Evolutionary conservation across 1,140 invertebrate species (phyloP), one percentile per base, ranked within the genome.

Genomic region (Zaprionus inermis): DNA sequence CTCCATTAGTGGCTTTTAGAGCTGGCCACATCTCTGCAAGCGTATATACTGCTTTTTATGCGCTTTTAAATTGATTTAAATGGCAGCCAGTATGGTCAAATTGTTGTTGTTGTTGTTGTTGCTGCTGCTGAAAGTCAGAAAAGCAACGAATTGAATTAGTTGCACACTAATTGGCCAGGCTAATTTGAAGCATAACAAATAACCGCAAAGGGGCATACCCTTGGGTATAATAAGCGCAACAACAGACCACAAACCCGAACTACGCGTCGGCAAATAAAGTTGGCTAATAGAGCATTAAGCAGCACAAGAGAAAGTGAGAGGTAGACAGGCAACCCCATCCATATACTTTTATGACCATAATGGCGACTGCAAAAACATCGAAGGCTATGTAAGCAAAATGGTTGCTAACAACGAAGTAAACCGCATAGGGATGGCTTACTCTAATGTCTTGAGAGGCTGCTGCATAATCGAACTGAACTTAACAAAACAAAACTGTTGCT

Each of bases 131-230:
- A 41, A 30, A 36, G 20, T 59, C 32, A 20, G 18, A 30, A 55
- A 51, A 41, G 51, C 57, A 70, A 34, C 49, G 54, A 85, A 88
- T 85, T 79, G 65, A 82, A 88, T 86, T 78, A 88, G 61, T 68
- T 61, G 36, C 59, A 59, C 76, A 69, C 82, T 86, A 82, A 86
- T 88, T 86, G 82, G 63, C 72, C 65, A 28, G 69, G 65, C 79
- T 77, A 86, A 88, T 86, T 81, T 79, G 71, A 56, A 76, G 78
- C 75, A 81, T 52, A 88, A 79, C 82, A 79, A 88, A 85, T 78
- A 88, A 71, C 83, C 83, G 44, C 65, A 67, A 34, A 58, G 66
- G 74, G 30, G 7, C 22, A 55, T 30, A 49, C 60, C 30, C 49
- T 10, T 9, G 51, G 49, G 30, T 11, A 59, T 44, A 79, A 68